A percentile compares a stretch with the other conserved stretches of the same genome.
Evolutionary conservation across 2,888 invertebrate species (phyloP).

Genomic region (Eilema sororculum): DNA sequence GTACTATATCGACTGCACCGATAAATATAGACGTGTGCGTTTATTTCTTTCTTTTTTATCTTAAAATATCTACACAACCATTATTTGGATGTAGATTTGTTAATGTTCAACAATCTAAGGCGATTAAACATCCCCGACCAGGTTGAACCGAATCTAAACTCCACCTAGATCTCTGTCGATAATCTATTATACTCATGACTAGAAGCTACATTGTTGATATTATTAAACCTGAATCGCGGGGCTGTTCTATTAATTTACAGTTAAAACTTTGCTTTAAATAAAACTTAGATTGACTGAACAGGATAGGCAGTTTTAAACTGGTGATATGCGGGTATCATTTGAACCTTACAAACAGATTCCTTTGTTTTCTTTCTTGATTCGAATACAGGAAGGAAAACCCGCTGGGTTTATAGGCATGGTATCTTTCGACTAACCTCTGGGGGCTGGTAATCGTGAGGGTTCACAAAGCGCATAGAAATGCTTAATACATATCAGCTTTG

Average conservation of each 20-base stretch:
- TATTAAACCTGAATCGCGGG: constrained; percentile 27
- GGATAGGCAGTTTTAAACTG: constrained; percentile 25
- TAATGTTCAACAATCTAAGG: background rate
- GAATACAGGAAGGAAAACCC: background rate
- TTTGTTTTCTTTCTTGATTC: background rate
- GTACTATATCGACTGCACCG: no score
- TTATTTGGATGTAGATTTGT: no score
- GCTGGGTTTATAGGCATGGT: background rate
- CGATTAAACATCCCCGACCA: background rate
- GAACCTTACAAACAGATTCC: background rate
- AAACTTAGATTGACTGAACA: constrained; percentile 23
- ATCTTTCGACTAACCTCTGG: no score
- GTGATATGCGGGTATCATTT: background rate
- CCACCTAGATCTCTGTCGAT: background rate
- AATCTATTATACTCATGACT: background rate
- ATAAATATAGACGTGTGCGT: no score
- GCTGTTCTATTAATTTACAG: constrained; percentile 44
- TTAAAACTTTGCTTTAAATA: constrained; percentile 41
- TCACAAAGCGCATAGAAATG: background rate
- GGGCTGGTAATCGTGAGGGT: no score
- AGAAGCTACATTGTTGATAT: constrained; percentile 1
- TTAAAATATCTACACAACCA: no score
- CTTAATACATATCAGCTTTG: background rate
- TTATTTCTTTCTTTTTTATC: no score
- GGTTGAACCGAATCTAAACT: background rate